A percentile compares a stretch with the other conserved stretches of the same genome.
Conservation (phyloP, 1,140 invertebrate species). For the Ceratitis capitata region DNA sequence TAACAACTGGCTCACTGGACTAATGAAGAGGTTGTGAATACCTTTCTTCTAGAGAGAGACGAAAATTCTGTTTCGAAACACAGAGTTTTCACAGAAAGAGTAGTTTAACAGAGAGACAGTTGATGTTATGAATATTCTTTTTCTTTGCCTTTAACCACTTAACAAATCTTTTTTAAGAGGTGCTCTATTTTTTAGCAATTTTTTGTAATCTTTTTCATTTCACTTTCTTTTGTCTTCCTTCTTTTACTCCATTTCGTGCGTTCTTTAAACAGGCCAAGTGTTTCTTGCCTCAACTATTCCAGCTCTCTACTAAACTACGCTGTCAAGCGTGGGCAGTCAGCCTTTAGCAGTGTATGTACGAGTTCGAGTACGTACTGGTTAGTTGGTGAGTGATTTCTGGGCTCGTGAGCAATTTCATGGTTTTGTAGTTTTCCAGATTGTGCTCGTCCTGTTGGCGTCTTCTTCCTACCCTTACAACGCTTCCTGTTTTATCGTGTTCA, state of each 20-base stretch:
- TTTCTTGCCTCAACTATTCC: not conserved
- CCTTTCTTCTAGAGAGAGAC: too few relatives aligned
- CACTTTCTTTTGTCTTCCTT: not conserved
- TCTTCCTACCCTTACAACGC: not conserved
- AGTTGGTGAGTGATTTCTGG: constrained; percentile 22
- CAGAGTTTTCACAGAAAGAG: too few relatives aligned
- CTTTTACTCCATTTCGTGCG: not conserved
- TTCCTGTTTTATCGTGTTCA: not conserved
- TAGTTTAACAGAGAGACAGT: too few relatives aligned
- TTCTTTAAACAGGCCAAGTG: not conserved
- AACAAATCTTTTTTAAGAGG: too few relatives aligned
- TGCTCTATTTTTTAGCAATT: too few relatives aligned
- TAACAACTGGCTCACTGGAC: too few relatives aligned
- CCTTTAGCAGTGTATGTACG: not conserved
- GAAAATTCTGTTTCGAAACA: too few relatives aligned
- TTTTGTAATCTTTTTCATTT: too few relatives aligned
- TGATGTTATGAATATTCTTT: too few relatives aligned
- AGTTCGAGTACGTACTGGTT: too few relatives aligned
- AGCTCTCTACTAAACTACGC: not conserved
- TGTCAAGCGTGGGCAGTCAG: not conserved
- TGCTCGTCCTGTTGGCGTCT: not conserved
- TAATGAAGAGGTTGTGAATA: too few relatives aligned
- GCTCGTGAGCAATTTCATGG: constrained; percentile 31
- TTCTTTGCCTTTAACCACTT: too few relatives aligned
- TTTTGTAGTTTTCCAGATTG: constrained; percentile 3